These are phyloP conservation scores for Myotis myotis DNA, from an alignment of 2,797 vertebrate genomes.

Conservation along the genomic window DNA sequence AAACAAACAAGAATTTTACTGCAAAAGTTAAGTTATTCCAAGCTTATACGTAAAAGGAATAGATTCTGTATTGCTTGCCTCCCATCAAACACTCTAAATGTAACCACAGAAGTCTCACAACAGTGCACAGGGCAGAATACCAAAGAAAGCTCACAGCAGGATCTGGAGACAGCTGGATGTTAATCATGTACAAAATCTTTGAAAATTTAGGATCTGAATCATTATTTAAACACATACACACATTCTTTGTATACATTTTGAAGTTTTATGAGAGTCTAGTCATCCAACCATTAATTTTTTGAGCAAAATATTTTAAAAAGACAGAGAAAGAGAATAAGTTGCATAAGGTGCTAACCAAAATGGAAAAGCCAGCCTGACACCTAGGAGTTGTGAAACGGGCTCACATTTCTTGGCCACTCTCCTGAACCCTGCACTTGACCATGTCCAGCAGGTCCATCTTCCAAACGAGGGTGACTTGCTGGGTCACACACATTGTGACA, in stretches of 20 bases:
- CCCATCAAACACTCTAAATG: conserved; percentile 69
- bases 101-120: conserved; percentile 8
- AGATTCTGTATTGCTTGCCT: conserved; percentile 61
- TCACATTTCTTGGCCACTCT: background rate
- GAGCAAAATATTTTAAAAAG: background rate
- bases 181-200: conserved; percentile 76
- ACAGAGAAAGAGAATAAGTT: background rate
- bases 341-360: background rate
- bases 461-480: background rate
- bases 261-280: conserved; percentile 69
- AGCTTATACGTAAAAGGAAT: conserved; percentile 69
- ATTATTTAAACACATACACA: conserved; percentile 69
- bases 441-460: background rate
- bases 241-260: conserved; percentile 56
- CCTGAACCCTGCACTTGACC: background rate
- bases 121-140: conserved; percentile 57
- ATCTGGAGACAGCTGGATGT: conserved; percentile 70
- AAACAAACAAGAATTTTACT: conserved; percentile 63
- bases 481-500: background rate
- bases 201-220: conserved; percentile 76
- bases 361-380: background rate
- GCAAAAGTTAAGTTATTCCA: conserved; percentile 68
- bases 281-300: conserved; percentile 53
- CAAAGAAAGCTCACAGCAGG: conserved; percentile 74
- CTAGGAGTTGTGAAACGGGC: background rate